Percentiles rank a stretch among this genome's conserved stretches.
phyloP scores from a whole-genome alignment of 2,797 vertebrate genomes.

The Vespertilio murinus region DNA sequence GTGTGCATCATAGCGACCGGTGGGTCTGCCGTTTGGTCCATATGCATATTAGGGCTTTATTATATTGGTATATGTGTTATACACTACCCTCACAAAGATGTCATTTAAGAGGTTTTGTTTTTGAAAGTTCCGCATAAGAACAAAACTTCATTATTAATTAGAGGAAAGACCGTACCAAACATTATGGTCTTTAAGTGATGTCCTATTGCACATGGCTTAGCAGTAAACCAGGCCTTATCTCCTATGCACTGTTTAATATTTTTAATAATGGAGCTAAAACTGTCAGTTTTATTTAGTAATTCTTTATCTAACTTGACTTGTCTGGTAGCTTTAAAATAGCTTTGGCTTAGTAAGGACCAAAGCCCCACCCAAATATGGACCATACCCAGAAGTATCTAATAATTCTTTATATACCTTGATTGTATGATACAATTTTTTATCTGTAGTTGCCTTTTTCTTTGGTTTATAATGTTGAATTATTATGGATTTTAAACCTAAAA shows the following conservation, averaged over 20 bases:
- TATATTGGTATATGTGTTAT: neutral
- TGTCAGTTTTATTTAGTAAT: constrained; percentile 22
- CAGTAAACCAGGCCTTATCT: constrained; percentile 20
- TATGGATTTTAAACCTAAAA: constrained; percentile 44
- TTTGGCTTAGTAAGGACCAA: constrained; percentile 39
- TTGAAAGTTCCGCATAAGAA: neutral
- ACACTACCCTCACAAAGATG: neutral
- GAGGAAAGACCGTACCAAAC: constrained; percentile 6
- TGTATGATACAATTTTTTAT: neutral
- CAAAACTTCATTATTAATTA: neutral
- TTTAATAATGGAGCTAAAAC: constrained; percentile 41
- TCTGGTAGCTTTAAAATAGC: constrained; percentile 58
- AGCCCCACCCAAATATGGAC: constrained; percentile 18
- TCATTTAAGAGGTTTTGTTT: neutral
- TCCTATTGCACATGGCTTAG: neutral
- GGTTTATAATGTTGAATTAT: constrained; percentile 47
- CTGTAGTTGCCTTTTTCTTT: neutral
- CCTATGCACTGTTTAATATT: neutral
- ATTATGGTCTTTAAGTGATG: neutral
- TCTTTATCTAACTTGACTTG: constrained; percentile 2
- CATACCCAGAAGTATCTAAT: neutral
- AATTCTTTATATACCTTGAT: constrained; percentile 23
- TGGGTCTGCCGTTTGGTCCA: too few species aligned
- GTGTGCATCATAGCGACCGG: too few species aligned
- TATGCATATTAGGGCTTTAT: too few species aligned